phyloP scores from a whole-genome alignment of 2,797 vertebrate species.

The Dipus sagitta region DNA sequence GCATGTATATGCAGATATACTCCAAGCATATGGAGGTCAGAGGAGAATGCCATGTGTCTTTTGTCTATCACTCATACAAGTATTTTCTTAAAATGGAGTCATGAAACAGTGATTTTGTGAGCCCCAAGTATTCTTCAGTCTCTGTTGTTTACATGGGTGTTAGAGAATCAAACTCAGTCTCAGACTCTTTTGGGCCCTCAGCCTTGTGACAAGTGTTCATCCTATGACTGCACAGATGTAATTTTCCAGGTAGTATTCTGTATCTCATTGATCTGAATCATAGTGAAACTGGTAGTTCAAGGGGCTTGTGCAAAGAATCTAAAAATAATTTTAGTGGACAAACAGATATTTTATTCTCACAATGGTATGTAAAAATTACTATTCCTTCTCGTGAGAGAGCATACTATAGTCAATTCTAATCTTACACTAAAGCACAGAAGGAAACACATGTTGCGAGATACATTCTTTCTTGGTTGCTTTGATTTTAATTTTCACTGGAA shows the following conservation, averaged over 20 bases:
- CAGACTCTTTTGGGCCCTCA: too few species aligned
- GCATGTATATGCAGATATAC: background rate
- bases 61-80: too few species aligned
- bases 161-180: too few species aligned
- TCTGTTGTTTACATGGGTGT: too few species aligned
- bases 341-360: slow-evolving; percentile 59
- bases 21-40: too few species aligned
- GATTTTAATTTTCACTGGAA: slow-evolving; percentile 18
- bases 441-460: background rate
- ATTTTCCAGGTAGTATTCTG: slow-evolving; percentile 14
- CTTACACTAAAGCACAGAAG: slow-evolving; percentile 3
- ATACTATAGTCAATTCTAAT: background rate
- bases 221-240: background rate
- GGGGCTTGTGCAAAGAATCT: slow-evolving; percentile 57
- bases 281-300: slow-evolving; percentile 67
- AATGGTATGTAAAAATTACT: slow-evolving; percentile 47
- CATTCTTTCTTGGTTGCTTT: slow-evolving; percentile 70
- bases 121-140: too few species aligned
- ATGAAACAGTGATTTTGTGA: too few species aligned
- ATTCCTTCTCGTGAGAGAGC: background rate
- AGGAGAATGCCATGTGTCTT: too few species aligned
- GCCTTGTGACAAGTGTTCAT: too few species aligned
- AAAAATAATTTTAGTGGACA: slow-evolving; percentile 59
- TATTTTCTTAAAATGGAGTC: too few species aligned
- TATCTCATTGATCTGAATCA: slow-evolving; percentile 62